Evolutionary conservation across 2,797 vertebrate genomes (phyloP), one percentile per base, ranked within the genome.

Genomic region (Eidolon dupreanum): DNA sequence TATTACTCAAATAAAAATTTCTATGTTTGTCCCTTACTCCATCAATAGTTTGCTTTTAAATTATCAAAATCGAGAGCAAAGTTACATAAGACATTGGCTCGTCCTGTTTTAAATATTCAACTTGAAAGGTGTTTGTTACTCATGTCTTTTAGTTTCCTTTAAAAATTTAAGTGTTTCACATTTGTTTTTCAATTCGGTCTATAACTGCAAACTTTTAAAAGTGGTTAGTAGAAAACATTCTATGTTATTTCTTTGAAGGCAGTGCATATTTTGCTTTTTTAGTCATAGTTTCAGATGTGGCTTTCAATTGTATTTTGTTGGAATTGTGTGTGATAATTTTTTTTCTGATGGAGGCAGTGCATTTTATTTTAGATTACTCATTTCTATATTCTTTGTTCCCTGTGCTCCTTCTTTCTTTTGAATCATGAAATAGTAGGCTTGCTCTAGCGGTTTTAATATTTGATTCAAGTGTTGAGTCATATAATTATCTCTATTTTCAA

Each of bases 261-360:
- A 83, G n/a, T 85, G 28, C 28, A 51, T 95, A 82, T 82, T 95
- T 96, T 78, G 61, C 13, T 33, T 94, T 89, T 95, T 96, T 82
- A 85, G 66, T 90, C n/a, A 59, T 73, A 84, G 33, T 87, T 93
- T 96, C 57, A 87, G 63, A 51, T 73, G 63, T 59, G n/a, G 24
- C 63, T 95, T 95, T 93, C 57, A 85, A 49, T 96, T 93, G 20
- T 90, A 81, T 90, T 95, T 88, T 87, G 22, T 31, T 89, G 24
- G 26, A 91, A 15, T 59, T 63, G 4, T 73, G 22, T 66, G 24
- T 95, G 74, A 5, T 63, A 38, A 57, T 75, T 88, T 95, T 66
- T 92, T 93, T 57, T 79, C 46, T 73, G 5, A 82, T 88, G 51
- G 38, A 95, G 55, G 93, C 51, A 68, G 20, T 63, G 1, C 28